phyloP scores from a whole-genome alignment of 2,113 vertebrate genomes.

The Corynorhinus townsendii region DNA sequence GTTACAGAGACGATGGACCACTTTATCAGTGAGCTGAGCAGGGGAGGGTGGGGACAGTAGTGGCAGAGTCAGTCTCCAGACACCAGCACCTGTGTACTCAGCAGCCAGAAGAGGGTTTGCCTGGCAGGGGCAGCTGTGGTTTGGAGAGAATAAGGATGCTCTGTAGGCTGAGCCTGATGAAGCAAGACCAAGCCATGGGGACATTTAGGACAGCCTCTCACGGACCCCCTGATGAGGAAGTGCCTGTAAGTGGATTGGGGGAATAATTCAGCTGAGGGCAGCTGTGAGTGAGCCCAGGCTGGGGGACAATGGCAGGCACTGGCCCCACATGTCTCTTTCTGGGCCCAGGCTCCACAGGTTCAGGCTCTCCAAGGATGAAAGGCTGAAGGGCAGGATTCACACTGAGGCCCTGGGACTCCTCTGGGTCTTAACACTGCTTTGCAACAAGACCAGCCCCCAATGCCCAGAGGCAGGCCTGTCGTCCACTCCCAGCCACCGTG shows the following conservation, averaged over 20 bases:
- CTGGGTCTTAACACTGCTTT: background rate
- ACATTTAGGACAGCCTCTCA: background rate
- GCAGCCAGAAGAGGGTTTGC: background rate
- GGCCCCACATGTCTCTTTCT: background rate
- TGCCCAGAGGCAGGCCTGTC: background rate
- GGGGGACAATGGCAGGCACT: fast-evolving
- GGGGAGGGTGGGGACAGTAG: background rate
- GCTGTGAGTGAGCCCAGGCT: background rate
- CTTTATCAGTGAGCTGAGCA: background rate
- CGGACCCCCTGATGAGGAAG: background rate
- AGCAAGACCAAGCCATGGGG: background rate
- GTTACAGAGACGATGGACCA: background rate
- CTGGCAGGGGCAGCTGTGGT: background rate
- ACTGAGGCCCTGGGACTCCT: background rate
- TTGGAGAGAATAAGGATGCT: background rate
- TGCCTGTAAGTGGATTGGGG: background rate
- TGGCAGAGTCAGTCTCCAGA: background rate
- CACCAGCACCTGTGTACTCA: background rate
- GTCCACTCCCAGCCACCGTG: background rate
- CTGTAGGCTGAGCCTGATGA: background rate
- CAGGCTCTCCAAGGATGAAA: background rate
- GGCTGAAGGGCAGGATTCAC: background rate
- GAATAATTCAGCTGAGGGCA: background rate
- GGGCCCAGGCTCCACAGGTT: background rate
- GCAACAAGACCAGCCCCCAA: background rate